Conservation (phyloP, 1,140 invertebrate species). For the Dendrolimus punctatus region DNA sequence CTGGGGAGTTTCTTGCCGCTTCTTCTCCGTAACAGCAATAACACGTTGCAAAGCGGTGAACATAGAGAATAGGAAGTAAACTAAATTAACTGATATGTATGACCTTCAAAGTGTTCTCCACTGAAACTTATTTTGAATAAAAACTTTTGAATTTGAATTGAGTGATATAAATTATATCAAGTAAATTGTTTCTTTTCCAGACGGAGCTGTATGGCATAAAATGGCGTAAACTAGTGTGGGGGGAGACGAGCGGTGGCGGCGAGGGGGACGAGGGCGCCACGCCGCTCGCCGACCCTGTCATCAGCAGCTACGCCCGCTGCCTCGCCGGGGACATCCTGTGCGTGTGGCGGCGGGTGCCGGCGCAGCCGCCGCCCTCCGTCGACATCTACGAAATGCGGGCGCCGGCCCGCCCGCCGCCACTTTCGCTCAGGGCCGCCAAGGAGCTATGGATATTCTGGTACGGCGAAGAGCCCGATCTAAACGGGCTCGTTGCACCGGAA, state of each 20-base stretch:
- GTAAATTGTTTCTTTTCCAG: conserved; percentile 72
- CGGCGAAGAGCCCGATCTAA: conserved; percentile 95
- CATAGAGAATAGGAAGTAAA: no score
- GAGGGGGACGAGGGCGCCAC: conserved; percentile 73
- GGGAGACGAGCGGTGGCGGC: conserved; percentile 77
- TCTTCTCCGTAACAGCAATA: no score
- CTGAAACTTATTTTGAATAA: no score
- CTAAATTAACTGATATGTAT: no score
- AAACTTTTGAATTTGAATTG: no score
- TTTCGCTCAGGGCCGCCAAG: conserved; percentile 87
- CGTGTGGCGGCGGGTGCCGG: conserved; percentile 92
- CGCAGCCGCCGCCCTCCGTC: conserved; percentile 72
- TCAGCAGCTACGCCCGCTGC: conserved; percentile 94
- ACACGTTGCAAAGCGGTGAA: no score
- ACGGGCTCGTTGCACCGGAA: conserved; percentile 85
- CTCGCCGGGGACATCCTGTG: conserved; percentile 95
- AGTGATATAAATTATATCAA: background rate
- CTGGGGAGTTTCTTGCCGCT: no score
- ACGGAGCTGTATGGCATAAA: conserved; percentile 99
- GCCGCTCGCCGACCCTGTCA: conserved; percentile 93
- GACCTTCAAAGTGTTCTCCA: no score
- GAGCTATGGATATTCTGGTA: conserved; percentile 99
- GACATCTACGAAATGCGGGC: conserved; percentile 67
- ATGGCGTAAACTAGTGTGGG: conserved; percentile 95
- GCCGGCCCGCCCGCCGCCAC: conserved; percentile 75